A percentile compares a stretch with the other conserved stretches of the same genome.
Conservation (phyloP, 2,888 invertebrate genomes). For the Siphonodentalium dalli region DNA sequence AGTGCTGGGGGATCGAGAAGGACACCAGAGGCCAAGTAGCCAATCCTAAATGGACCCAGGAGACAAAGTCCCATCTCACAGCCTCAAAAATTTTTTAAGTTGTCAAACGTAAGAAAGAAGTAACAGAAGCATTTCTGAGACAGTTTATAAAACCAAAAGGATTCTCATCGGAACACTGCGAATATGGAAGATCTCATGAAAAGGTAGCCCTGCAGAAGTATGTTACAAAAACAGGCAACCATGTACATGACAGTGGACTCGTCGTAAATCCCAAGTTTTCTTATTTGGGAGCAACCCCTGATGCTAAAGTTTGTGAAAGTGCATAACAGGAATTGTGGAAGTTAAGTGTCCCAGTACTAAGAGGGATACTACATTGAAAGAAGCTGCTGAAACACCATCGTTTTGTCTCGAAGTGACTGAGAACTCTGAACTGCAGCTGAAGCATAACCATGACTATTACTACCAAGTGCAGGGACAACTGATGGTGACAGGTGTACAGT, state of each 20-base stretch:
- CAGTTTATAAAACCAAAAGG: not conserved
- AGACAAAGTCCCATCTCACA: constrained; percentile 11
- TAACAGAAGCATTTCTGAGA: constrained; percentile 4
- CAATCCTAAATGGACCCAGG: constrained; percentile 1
- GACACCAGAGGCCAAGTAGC: constrained; percentile 5
- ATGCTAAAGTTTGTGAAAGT: constrained; percentile 18
- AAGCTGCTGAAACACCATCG: too few species aligned
- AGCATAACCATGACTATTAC: too few species aligned
- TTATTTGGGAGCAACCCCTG: constrained; percentile 25
- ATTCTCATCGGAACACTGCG: constrained; percentile 4
- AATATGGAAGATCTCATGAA: constrained; percentile 18
- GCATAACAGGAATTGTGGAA: constrained; percentile 20
- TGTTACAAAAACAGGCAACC: constrained; percentile 13
- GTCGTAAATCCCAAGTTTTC: constrained; percentile 18
- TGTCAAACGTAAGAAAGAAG: constrained; percentile 12
- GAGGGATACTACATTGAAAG: constrained; percentile 11
- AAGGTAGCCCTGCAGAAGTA: constrained; percentile 15
- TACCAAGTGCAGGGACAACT: too few species aligned
- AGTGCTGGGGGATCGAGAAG: constrained; percentile 6
- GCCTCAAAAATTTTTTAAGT: constrained; percentile 23
- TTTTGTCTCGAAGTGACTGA: too few species aligned
- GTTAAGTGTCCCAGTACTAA: constrained; percentile 26
- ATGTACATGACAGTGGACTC: constrained; percentile 21
- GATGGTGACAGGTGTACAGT: too few species aligned
- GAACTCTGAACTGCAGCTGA: too few species aligned